Conservation (phyloP, 1,140 invertebrate genomes). For the Ptiloglossa arizonensis region DNA sequence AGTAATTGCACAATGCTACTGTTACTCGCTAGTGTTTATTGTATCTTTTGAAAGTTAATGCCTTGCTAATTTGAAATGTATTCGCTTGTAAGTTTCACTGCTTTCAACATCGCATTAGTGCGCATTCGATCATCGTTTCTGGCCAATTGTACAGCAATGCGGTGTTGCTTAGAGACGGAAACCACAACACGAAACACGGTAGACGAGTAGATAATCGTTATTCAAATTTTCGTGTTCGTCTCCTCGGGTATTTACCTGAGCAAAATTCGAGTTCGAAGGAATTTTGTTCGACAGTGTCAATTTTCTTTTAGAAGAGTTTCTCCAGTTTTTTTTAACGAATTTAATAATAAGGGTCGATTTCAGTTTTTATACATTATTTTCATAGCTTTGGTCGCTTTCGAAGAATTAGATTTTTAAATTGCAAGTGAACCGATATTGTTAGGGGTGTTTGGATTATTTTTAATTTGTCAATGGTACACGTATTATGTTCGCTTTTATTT, state of each 20-base stretch:
- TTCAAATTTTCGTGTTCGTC: background rate
- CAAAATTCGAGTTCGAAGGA: background rate
- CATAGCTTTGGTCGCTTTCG: too few species aligned
- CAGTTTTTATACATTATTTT: too few species aligned
- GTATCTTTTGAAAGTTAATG: constrained; percentile 9
- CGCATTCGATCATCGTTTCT: constrained; percentile 49
- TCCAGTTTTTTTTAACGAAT: too few species aligned
- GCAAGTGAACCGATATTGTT: too few species aligned
- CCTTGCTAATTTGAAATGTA: background rate
- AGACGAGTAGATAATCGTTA: constrained; percentile 8
- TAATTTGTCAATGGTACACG: background rate
- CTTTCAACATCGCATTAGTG: constrained; percentile 31
- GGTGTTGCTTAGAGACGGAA: constrained; percentile 60
- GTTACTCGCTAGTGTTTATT: background rate
- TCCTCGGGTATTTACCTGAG: background rate
- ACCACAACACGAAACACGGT: constrained; percentile 52
- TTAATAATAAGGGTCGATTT: too few species aligned
- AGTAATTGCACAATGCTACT: background rate
- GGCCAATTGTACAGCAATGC: constrained; percentile 56
- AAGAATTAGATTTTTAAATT: too few species aligned
- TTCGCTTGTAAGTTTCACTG: background rate
- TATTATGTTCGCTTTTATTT: too few species aligned
- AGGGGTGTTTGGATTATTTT: too few species aligned
- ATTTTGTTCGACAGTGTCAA: background rate
- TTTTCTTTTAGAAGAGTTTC: background rate